phyloP scores from a whole-genome alignment of 2,888 invertebrate genomes.

The Ligdia adustata region DNA sequence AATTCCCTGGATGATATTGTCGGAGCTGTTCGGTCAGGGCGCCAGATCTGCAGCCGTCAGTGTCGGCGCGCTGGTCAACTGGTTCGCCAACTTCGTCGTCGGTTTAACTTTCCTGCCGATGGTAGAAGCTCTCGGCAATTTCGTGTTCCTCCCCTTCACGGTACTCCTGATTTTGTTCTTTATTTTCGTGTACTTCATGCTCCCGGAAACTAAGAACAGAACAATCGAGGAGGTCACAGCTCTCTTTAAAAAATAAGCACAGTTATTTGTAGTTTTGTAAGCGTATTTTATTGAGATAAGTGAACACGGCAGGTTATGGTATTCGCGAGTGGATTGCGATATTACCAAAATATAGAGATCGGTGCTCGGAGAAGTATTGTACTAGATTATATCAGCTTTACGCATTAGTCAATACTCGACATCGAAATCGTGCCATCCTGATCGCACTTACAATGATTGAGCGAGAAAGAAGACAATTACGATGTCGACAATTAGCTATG shows the following conservation, averaged over 20 bases:
- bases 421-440: no score
- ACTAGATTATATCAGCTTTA: no score
- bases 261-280: conserved; percentile 49
- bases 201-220: conserved; percentile 80
- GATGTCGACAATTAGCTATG: no score
- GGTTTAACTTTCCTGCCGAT: conserved; percentile 73
- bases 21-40: conserved; percentile 78
- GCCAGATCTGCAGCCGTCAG: conserved; percentile 78
- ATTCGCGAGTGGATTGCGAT: conserved; percentile 22
- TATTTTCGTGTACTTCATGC: conserved; percentile 71
- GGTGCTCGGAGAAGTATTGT: no score
- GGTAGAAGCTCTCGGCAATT: conserved; percentile 63
- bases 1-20: conserved; percentile 81
- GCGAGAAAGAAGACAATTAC: no score
- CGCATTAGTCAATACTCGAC: no score
- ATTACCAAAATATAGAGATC: background rate
- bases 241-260: conserved; percentile 70
- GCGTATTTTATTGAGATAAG: conserved; percentile 58
- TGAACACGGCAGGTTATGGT: conserved; percentile 59
- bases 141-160: conserved; percentile 76
- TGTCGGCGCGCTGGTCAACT: conserved; percentile 77
- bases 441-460: no score
- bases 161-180: conserved; percentile 73
- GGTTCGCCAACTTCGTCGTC: conserved; percentile 81
- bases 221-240: conserved; percentile 79